A percentile compares a stretch with the other conserved stretches of the same genome.
Evolutionary conservation across 2,797 vertebrate genomes (phyloP).

Genomic region (Oceanodroma leucorhoa): DNA sequence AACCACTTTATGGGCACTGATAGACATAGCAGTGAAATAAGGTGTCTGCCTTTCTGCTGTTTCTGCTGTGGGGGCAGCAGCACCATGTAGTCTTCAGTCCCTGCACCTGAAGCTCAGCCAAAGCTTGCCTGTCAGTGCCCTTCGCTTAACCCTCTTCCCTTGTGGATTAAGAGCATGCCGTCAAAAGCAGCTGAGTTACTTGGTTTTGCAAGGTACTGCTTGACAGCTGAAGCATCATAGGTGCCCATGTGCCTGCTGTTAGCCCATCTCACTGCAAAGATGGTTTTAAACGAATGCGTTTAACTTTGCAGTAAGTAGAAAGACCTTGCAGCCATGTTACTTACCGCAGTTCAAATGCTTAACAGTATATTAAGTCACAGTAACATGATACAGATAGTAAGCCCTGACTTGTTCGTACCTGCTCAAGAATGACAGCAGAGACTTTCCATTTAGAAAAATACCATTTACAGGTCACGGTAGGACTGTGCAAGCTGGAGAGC

Average conservation of each 20-base stretch:
- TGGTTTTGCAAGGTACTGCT: neutral
- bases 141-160: neutral
- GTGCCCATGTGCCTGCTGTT: neutral
- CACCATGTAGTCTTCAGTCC: neutral
- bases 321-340: neutral
- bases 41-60: neutral
- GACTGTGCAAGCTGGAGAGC: neutral
- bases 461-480: neutral
- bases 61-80: neutral
- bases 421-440: neutral
- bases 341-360: neutral
- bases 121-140: neutral
- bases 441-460: neutral
- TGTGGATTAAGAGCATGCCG: neutral
- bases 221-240: neutral
- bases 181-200: neutral
- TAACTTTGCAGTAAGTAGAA: neutral
- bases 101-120: neutral
- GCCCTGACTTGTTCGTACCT: neutral
- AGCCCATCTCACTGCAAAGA: neutral
- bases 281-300: neutral
- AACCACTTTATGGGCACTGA: neutral
- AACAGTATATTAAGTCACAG: neutral
- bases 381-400: neutral
- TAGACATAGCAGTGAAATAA: rapidly evolving